Evolutionary conservation across 2,888 invertebrate species (phyloP), one percentile per base, ranked within the genome.

Genomic region (Sesia apiformis): DNA sequence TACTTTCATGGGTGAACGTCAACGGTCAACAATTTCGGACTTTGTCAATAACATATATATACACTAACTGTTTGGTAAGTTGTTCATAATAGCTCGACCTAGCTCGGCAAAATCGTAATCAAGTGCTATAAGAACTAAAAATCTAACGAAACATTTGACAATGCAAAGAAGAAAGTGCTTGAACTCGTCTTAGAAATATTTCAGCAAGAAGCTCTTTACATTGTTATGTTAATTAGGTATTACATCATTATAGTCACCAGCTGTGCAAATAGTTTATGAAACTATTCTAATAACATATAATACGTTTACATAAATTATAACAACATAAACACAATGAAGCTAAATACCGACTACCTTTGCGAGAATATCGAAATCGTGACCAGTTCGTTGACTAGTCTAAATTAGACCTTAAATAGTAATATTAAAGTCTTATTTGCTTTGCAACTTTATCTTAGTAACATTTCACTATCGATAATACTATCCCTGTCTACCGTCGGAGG

Each of bases 381-480:
- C 66, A 38, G 49, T 23, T 23, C 43, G 5, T 39, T 55, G 54
- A 58, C 58, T 58, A 59, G 60, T 60, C 67, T 62, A 76, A 76
- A 71, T 64, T 67, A 73, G 64, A 70, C 74, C 72, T 78, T 82
- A 73, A 58, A 49, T 6, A 52, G 54, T 62, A 69, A 62, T 50
- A 23, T 68, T 77, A 74, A 74, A 77, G 76, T 72, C 67, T 74
- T 66, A 77, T 81, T 82, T 81, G 67, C 76, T 73, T 76, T 69
- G 74, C 63, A 63, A 63, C 63, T 62, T 69, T 67, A 67, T 70
- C 65, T 66, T 65, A 72, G 69, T 71, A 80, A 75, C 81, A 81
- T 85, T 85, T 84, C 80, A 79, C 82, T 83, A 80, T 81, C 76
- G 72, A 76, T 83, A 77, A 70, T 74, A 80, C 84, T 78, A 68